Evolutionary conservation across 2,797 vertebrate species (phyloP).

Genomic region (Microctenopoma lineatum): DNA sequence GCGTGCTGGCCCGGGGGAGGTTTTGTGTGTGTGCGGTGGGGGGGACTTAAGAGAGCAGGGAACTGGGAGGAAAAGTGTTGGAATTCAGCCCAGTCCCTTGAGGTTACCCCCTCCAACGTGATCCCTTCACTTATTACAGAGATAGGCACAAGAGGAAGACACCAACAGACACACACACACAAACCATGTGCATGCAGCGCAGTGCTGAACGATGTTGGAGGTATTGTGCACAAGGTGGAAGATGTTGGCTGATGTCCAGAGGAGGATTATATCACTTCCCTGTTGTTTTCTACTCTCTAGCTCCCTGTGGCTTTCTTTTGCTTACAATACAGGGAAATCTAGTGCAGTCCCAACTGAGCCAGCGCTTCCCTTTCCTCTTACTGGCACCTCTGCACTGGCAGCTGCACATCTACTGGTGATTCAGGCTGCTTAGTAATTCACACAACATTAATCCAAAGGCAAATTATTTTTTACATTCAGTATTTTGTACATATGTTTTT

Average conservation of each 20-base stretch:
- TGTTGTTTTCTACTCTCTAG: conserved; percentile 70
- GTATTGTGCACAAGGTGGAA: conserved; percentile 61
- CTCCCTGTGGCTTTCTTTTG: conserved; percentile 74
- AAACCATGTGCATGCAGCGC: conserved; percentile 17
- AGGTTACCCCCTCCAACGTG: conserved; percentile 41
- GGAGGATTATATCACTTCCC: conserved; percentile 79
- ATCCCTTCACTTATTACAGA: conserved; percentile 35
- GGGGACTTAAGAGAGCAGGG: conserved; percentile 26
- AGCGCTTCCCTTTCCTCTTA: conserved; percentile 61
- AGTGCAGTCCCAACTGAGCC: conserved; percentile 60
- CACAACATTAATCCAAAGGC: conserved; percentile 53
- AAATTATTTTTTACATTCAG: conserved; percentile 43
- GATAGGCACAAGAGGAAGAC: conserved; percentile 43
- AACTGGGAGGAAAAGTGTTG: conserved; percentile 54
- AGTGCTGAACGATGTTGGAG: conserved; percentile 50
- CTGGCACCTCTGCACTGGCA: conserved; percentile 62
- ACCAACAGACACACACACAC: conserved; percentile 22
- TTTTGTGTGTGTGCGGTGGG: conserved; percentile 11
- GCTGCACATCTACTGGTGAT: conserved; percentile 63
- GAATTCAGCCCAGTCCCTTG: conserved; percentile 69
- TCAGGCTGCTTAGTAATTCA: conserved; percentile 49
- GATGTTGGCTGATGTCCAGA: conserved; percentile 71
- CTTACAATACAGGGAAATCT: conserved; percentile 65
- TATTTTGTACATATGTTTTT: conserved; percentile 34
- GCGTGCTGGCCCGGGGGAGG: conserved; percentile 68